Evolutionary conservation across 2,797 vertebrate species (phyloP).

Genomic region (Philypnodon macrostomus): DNA sequence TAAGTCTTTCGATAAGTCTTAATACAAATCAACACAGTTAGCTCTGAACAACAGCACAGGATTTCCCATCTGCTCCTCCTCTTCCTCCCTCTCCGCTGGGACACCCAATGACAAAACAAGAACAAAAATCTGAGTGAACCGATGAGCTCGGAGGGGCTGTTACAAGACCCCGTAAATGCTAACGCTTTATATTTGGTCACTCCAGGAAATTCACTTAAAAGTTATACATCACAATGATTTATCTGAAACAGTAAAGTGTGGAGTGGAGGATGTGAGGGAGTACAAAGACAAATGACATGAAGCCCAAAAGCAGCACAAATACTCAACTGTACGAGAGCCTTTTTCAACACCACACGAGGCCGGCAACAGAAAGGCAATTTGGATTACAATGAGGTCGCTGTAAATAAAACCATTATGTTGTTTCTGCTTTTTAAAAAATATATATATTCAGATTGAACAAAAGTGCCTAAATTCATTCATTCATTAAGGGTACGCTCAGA

Average conservation of each 20-base stretch:
- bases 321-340: background rate
- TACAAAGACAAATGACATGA: slow-evolving; percentile 27
- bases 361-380: background rate
- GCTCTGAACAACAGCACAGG: slow-evolving; percentile 15
- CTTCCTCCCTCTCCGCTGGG: too few species aligned
- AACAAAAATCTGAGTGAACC: too few species aligned
- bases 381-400: background rate
- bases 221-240: slow-evolving; percentile 40
- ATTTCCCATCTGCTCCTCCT: too few species aligned
- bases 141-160: too few species aligned
- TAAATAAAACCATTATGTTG: background rate
- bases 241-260: slow-evolving; percentile 11
- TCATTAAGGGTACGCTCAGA: too few species aligned
- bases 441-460: too few species aligned
- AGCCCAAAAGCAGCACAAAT: slow-evolving; percentile 15
- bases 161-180: slow-evolving; percentile 10
- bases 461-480: too few species aligned
- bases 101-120: too few species aligned
- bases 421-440: background rate
- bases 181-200: slow-evolving; percentile 10
- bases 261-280: slow-evolving; percentile 20
- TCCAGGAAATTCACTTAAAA: slow-evolving; percentile 12
- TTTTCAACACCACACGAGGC: background rate
- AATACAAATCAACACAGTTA: slow-evolving; percentile 12
- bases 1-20: too few species aligned